Conservation (phyloP, 1,140 invertebrate species). For the Scaptomyza montana region DNA sequence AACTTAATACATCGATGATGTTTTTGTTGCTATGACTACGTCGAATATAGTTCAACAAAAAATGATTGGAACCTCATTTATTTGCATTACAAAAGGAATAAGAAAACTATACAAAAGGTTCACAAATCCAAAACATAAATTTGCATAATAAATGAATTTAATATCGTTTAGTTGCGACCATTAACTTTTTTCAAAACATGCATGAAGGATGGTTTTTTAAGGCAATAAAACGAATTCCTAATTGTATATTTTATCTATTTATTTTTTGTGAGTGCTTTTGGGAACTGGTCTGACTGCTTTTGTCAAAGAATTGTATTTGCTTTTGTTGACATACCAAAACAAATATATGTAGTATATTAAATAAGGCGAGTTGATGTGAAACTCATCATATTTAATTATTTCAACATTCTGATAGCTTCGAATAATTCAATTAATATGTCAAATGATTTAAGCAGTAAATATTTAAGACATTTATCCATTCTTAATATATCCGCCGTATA, state of each 20-base stretch:
- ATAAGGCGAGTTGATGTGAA: conserved; percentile 15
- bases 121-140: conserved; percentile 18
- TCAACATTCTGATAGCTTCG: conserved; percentile 35
- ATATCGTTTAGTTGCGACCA: conserved; percentile 5
- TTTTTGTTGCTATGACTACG: too few relatives aligned
- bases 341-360: conserved; percentile 20
- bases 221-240: conserved; percentile 65
- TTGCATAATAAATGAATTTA: conserved; percentile 42
- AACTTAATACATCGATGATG: too few relatives aligned
- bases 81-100: conserved; percentile 40
- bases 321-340: conserved; percentile 18
- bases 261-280: conserved; percentile 1
- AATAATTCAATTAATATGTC: conserved; percentile 47
- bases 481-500: too few relatives aligned
- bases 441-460: conserved; percentile 7
- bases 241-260: conserved; percentile 31
- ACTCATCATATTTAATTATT: conserved; percentile 37
- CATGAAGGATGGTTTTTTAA: conserved; percentile 22
- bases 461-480: conserved; percentile 5
- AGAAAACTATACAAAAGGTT: conserved; percentile 13
- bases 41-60: neutral
- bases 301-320: conserved; percentile 39
- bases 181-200: conserved; percentile 14
- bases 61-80: conserved; percentile 6
- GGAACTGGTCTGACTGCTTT: conserved; percentile 64